A percentile compares a stretch with the other conserved stretches of the same genome.
Conservation (phyloP, 2,888 invertebrate genomes). For the Oxyteleia sp. region DNA sequence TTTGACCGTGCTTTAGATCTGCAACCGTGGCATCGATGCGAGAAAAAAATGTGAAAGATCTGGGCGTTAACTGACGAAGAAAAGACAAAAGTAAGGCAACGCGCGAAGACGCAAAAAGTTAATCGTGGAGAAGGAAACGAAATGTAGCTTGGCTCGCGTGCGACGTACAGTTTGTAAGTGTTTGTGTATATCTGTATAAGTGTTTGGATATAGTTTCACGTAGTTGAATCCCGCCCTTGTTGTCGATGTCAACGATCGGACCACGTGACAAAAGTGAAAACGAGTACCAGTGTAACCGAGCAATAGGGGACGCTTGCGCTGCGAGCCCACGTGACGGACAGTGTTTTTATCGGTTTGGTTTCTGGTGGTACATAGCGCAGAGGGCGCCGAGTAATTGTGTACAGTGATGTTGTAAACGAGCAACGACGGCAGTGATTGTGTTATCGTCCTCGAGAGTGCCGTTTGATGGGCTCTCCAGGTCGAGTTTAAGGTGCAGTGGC, state of each 20-base stretch:
- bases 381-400: slow-evolving; percentile 81
- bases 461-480: slow-evolving; percentile 72
- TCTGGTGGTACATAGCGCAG: slow-evolving; percentile 75
- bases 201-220: slow-evolving; percentile 60
- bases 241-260: slow-evolving; percentile 26
- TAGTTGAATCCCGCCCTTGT: slow-evolving; percentile 25
- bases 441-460: slow-evolving; percentile 81
- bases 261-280: slow-evolving; percentile 43
- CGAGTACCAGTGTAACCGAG: slow-evolving; percentile 30
- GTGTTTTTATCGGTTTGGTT: slow-evolving; percentile 76
- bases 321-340: slow-evolving; percentile 75
- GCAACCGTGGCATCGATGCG: slow-evolving; percentile 56
- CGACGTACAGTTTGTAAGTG: slow-evolving; percentile 80
- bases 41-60: slow-evolving; percentile 69
- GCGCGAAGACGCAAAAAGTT: slow-evolving; percentile 37
- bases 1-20: slow-evolving; percentile 34
- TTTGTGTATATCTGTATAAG: slow-evolving; percentile 78
- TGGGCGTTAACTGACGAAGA: too few relatives aligned
- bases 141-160: slow-evolving; percentile 74
- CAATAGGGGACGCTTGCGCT: slow-evolving; percentile 32
- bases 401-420: slow-evolving; percentile 85
- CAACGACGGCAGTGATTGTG: slow-evolving; percentile 81
- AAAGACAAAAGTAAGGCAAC: not conserved
- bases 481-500: slow-evolving; percentile 85
- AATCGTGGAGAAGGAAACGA: too few relatives aligned